Evolutionary conservation across 1,140 invertebrate species (phyloP), one percentile per base, ranked within the genome.

Genomic region (Zaprionus ghesquierei): DNA sequence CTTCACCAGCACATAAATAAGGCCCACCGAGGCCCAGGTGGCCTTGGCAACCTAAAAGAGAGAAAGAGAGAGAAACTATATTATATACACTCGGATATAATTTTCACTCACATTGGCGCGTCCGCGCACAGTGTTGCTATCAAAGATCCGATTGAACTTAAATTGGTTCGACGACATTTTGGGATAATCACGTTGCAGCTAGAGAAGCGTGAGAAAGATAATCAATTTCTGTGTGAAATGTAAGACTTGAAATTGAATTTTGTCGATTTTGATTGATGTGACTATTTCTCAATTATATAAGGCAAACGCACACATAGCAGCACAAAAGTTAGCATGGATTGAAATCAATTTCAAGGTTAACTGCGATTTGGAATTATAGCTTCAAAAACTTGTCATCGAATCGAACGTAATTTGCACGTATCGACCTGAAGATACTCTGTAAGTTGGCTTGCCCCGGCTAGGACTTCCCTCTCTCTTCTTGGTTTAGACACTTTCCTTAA

Each of bases 11-110:
- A 79, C 50, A 50, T 87, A 86, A 27, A 81, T 31, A 9, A 87
- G 13, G 1, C 81, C 82, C 71, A 87, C 56, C 0, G 75, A 72
- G 4, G 72, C 71, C 69, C 75, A 76, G 6, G 81, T 86, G 75
- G 82, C 82, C 75, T 86, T 86, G 53, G 81, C 75, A 94, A 98
- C 97, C 93, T 96, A 95, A 38, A 10, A 2, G 5, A 0, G 5
- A 29, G 2, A 10, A 4, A 2, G n/a, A 10, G 10, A 22, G 12
- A 22, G 10, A 22, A 5, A 44, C 2, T 20, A 23, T 8, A n/a
- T 23, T 13, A 18, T 22, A 29, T 35, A 20, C 6, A 18, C 25
- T 31, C 13, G 22, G 12, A 3, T 2, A 23, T 2, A 25, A 38
- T 29, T 5, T n/a, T 0, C 12, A 74, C 81, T 81, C 61, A 86